Conservation (phyloP, 2,888 invertebrate species). For the Agrotis segetum region DNA sequence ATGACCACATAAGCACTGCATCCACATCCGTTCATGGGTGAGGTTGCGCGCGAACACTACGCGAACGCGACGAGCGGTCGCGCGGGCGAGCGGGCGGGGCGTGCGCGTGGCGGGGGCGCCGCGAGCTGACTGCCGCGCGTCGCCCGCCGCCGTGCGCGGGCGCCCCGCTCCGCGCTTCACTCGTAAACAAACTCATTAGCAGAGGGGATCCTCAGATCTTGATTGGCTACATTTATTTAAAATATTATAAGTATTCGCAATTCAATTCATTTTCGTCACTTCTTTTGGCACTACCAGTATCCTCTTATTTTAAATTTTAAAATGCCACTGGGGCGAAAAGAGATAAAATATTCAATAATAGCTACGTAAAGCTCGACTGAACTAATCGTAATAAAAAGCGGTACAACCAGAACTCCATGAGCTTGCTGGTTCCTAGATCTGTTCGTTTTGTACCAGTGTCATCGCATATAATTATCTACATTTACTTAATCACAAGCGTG, state of each 20-base stretch:
- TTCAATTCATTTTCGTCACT: neutral
- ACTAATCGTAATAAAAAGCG: neutral
- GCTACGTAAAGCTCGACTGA: neutral
- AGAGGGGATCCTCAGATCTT: conserved; percentile 32
- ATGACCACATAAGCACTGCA: conserved; percentile 51
- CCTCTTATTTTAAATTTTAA: neutral
- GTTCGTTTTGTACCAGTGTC: neutral
- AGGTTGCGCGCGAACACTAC: conserved; percentile 1
- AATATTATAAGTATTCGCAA: neutral
- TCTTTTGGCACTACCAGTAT: neutral
- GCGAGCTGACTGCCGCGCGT: conserved; percentile 35
- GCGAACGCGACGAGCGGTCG: neutral
- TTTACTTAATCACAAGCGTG: neutral
- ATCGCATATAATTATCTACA: conserved; percentile 4
- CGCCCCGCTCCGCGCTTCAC: conserved; percentile 28
- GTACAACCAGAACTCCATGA: neutral
- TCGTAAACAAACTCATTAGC: conserved; percentile 57
- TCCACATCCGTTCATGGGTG: conserved; percentile 33
- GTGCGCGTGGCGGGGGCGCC: conserved; percentile 25
- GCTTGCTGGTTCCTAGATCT: neutral
- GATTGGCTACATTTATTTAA: conserved; percentile 33
- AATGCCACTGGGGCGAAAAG: too few species aligned
- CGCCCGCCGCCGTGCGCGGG: conserved; percentile 17
- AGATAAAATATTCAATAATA: neutral
- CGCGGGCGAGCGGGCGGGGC: too few species aligned